phyloP scores from a whole-genome alignment of 1,140 invertebrate species.

The Helicoverpa zea region DNA sequence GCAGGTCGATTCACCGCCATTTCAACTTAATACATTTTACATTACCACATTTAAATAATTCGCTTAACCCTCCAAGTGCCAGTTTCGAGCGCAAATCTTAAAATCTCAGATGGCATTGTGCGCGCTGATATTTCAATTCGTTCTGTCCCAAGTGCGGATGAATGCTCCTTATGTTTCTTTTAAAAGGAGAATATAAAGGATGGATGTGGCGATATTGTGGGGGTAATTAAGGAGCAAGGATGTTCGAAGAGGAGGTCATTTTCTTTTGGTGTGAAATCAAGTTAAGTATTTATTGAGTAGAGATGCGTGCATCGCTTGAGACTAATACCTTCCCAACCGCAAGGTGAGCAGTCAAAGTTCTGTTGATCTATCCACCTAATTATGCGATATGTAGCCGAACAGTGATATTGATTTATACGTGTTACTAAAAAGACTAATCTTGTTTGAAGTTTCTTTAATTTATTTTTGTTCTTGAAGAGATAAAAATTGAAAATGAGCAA shows the following conservation, averaged over 20 bases:
- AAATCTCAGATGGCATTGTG: constrained; percentile 60
- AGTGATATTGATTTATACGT: background rate
- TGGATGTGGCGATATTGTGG: constrained; percentile 13
- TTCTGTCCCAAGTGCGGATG: constrained; percentile 49
- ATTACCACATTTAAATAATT: constrained; percentile 57
- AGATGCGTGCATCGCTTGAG: no score
- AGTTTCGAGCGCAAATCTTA: constrained; percentile 54
- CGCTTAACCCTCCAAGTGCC: constrained; percentile 50
- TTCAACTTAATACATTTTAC: constrained; percentile 46
- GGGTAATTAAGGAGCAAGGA: background rate
- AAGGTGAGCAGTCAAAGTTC: no score
- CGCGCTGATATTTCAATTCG: constrained; percentile 67
- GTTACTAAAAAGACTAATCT: constrained; percentile 18
- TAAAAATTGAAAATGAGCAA: background rate
- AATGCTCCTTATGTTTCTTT: constrained; percentile 64
- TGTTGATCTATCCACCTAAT: no score
- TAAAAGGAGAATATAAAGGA: constrained; percentile 41
- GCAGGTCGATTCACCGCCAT: constrained; percentile 9
- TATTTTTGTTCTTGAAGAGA: constrained; percentile 15
- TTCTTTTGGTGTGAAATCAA: background rate
- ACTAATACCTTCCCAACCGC: no score
- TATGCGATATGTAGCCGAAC: no score
- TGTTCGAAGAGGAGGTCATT: background rate
- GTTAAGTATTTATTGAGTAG: no score
- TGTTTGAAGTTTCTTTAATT: constrained; percentile 14